Evolutionary conservation across 2,797 vertebrate species (phyloP).

Genomic region (Phoebastria nigripes): DNA sequence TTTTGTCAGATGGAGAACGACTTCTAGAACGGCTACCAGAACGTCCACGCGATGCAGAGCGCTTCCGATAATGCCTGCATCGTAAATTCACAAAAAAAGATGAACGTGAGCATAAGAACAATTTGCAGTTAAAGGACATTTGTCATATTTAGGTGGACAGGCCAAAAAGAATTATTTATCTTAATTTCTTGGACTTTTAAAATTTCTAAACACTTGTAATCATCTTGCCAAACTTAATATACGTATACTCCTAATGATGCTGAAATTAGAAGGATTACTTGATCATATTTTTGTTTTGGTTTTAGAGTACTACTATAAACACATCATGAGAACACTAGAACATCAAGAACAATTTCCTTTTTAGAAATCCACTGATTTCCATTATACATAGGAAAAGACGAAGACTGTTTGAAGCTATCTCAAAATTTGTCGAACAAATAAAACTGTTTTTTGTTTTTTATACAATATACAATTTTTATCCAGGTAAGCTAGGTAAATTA

Average conservation of each 20-base stretch:
- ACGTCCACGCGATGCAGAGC: slow-evolving; percentile 87
- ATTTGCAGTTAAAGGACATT: fast-evolving
- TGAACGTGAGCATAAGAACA: fast-evolving
- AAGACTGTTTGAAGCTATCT: not conserved
- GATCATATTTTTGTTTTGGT: not conserved
- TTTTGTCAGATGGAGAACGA: slow-evolving; percentile 91
- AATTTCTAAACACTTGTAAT: not conserved
- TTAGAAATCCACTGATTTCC: not conserved
- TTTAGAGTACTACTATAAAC: not conserved
- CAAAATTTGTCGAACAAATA: not conserved
- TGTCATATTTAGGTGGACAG: not conserved
- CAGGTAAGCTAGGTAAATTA: not conserved
- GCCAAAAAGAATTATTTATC: not conserved
- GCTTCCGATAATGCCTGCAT: slow-evolving; percentile 92
- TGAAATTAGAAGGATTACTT: not conserved
- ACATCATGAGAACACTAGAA: not conserved
- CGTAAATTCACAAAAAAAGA: not conserved
- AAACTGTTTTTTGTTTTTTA: not conserved
- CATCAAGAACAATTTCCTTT: not conserved
- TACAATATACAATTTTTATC: not conserved
- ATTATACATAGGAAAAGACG: fast-evolving
- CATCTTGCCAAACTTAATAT: not conserved
- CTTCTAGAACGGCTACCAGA: slow-evolving; percentile 91
- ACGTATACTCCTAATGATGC: fast-evolving
- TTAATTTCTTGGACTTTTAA: not conserved